Evolutionary conservation across 2,797 vertebrate genomes (phyloP).

Genomic region (Centroberyx gerrardi): DNA sequence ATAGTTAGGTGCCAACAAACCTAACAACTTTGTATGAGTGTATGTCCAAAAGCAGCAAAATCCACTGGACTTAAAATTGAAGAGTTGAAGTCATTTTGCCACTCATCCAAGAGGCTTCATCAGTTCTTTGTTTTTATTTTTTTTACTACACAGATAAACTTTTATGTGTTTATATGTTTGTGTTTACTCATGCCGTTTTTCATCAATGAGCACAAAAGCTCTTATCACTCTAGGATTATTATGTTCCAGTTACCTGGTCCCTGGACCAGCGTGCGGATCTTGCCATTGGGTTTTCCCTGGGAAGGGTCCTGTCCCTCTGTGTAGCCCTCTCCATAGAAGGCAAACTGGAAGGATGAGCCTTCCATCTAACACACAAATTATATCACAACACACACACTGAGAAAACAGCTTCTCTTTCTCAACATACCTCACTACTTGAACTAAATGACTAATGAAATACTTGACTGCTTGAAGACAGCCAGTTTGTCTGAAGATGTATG

Average conservation of each 20-base stretch:
- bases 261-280: slow-evolving; percentile 93
- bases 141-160: neutral
- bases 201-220: neutral
- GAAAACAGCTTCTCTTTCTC: neutral
- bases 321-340: slow-evolving; percentile 94
- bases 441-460: no score
- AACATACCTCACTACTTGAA: neutral
- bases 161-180: neutral
- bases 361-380: slow-evolving; percentile 87
- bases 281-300: slow-evolving; percentile 89
- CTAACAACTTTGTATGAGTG: no score
- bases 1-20: no score
- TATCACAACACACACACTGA: neutral
- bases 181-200: no score
- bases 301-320: slow-evolving; percentile 85
- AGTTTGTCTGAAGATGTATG: neutral
- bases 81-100: no score
- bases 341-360: slow-evolving; percentile 91
- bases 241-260: slow-evolving; percentile 90
- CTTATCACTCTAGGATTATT: neutral
- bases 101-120: no score
- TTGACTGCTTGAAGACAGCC: no score
- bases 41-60: no score
- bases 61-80: no score
- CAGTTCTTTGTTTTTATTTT: no score